Evolutionary conservation across 2,888 invertebrate genomes (phyloP).

Genomic region (Trichogramma evanescens): DNA sequence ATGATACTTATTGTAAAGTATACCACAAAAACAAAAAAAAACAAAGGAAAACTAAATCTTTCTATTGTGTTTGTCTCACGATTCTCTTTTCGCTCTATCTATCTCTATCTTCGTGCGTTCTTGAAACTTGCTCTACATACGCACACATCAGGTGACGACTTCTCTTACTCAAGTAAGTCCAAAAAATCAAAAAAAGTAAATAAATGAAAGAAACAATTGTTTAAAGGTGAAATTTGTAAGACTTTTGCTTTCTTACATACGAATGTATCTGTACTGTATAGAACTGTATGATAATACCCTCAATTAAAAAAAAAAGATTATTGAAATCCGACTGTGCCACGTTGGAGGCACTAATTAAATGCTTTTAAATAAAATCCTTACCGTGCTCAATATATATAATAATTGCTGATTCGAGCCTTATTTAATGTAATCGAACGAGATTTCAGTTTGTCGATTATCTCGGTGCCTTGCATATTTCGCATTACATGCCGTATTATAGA

Average conservation of each 20-base stretch:
- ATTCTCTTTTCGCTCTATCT: slow-evolving; percentile 36
- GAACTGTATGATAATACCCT: too few relatives aligned
- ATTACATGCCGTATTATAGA: slow-evolving; percentile 1
- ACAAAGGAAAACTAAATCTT: slow-evolving; percentile 22
- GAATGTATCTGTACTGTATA: too few relatives aligned
- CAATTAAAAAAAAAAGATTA: too few relatives aligned
- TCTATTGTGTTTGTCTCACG: slow-evolving; percentile 43
- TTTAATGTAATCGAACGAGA: slow-evolving; percentile 1
- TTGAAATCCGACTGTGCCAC: too few relatives aligned
- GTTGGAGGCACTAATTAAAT: too few relatives aligned
- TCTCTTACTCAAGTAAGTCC: slow-evolving; percentile 58
- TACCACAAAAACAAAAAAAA: background rate
- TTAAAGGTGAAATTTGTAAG: too few relatives aligned
- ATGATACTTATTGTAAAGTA: too few relatives aligned
- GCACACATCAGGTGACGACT: slow-evolving; percentile 54
- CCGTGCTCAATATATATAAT: too few relatives aligned
- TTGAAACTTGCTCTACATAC: slow-evolving; percentile 25
- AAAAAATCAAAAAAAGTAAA: slow-evolving; percentile 20
- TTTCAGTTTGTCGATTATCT: background rate
- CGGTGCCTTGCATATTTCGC: slow-evolving; percentile 9
- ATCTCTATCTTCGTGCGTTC: slow-evolving; percentile 23
- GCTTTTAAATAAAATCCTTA: too few relatives aligned
- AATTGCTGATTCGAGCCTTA: background rate
- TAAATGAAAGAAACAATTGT: background rate
- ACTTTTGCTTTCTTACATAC: too few relatives aligned